Percentiles rank a stretch among this genome's conserved stretches.
phyloP scores from a whole-genome alignment of 2,888 invertebrate species.

The Pammene fasciana region DNA sequence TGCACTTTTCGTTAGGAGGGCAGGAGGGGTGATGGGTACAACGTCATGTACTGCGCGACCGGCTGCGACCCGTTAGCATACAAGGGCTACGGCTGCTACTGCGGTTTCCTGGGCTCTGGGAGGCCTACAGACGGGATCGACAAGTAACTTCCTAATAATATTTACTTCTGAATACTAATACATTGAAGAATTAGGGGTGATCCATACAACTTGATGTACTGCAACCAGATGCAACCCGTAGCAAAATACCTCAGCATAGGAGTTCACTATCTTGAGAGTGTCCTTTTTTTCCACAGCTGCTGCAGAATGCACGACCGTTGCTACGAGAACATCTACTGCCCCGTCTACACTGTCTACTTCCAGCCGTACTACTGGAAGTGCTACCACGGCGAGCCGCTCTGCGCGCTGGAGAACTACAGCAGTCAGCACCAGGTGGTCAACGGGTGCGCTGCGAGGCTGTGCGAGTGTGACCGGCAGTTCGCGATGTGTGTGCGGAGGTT shows the following conservation, averaged over 20 bases:
- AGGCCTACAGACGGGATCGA: slow-evolving; percentile 91
- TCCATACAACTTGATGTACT: slow-evolving; percentile 93
- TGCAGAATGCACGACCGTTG: slow-evolving; percentile 94
- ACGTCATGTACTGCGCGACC: slow-evolving; percentile 93
- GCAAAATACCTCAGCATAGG: too few species aligned
- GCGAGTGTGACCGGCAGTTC: slow-evolving; percentile 91
- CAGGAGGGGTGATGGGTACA: slow-evolving; percentile 91
- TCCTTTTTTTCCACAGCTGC: slow-evolving; percentile 81
- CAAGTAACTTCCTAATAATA: slow-evolving; percentile 74
- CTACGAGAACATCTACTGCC: slow-evolving; percentile 90
- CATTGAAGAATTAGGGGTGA: slow-evolving; percentile 77
- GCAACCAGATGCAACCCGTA: slow-evolving; percentile 92
- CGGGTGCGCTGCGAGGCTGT: slow-evolving; percentile 90
- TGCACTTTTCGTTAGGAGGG: too few species aligned
- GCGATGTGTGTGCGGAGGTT: slow-evolving; percentile 88
- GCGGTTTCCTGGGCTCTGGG: slow-evolving; percentile 93
- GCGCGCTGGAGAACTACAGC: slow-evolving; percentile 84
- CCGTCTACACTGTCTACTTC: slow-evolving; percentile 91
- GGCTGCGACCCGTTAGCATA: slow-evolving; percentile 92
- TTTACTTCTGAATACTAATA: slow-evolving; percentile 9
- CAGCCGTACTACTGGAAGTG: slow-evolving; percentile 95
- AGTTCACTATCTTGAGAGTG: too few species aligned
- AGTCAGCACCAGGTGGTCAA: slow-evolving; percentile 64
- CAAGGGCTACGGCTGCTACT: slow-evolving; percentile 95
- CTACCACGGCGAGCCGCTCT: slow-evolving; percentile 89